Conservation (phyloP, 2,113 vertebrate species). For the Mixornis gularis region DNA sequence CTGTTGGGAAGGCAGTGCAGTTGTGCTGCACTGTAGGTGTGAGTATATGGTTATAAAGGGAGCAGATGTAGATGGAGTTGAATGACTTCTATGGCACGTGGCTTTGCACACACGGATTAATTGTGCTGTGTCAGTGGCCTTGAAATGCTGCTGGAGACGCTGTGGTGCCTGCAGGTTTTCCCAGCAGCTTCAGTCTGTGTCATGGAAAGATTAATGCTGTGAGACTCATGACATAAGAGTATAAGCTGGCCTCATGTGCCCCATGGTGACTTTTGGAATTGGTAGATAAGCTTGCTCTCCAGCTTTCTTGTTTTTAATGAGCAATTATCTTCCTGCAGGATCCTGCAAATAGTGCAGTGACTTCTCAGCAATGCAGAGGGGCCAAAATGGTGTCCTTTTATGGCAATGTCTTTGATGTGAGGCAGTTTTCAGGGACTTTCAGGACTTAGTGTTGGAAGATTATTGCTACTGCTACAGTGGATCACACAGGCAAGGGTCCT, state of each 20-base stretch:
- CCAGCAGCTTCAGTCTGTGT: slow-evolving; percentile 3
- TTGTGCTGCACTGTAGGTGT: not conserved
- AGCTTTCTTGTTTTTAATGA: not conserved
- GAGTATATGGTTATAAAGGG: not conserved
- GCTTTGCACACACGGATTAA: not conserved
- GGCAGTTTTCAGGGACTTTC: not conserved
- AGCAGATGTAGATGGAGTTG: not conserved
- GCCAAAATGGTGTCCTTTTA: slow-evolving; percentile 24
- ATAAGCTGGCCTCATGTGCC: not conserved
- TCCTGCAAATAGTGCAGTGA: slow-evolving; percentile 12
- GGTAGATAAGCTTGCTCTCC: slow-evolving; percentile 15
- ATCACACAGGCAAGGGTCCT: not conserved
- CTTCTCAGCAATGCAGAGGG: slow-evolving; percentile 1
- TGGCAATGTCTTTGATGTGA: not conserved
- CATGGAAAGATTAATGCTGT: slow-evolving; percentile 4
- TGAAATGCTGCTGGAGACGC: not conserved
- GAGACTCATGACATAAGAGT: not conserved
- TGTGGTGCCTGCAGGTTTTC: slow-evolving; percentile 37
- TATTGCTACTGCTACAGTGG: not conserved
- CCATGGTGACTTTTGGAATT: not conserved
- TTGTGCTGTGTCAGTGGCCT: not conserved
- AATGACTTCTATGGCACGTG: not conserved
- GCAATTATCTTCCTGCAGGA: slow-evolving; percentile 6
- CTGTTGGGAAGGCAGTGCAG: not conserved
- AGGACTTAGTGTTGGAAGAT: not conserved